A percentile compares a stretch with the other conserved stretches of the same genome.
Conservation (phyloP, 2,888 invertebrate genomes). For the Apamea sordens region DNA sequence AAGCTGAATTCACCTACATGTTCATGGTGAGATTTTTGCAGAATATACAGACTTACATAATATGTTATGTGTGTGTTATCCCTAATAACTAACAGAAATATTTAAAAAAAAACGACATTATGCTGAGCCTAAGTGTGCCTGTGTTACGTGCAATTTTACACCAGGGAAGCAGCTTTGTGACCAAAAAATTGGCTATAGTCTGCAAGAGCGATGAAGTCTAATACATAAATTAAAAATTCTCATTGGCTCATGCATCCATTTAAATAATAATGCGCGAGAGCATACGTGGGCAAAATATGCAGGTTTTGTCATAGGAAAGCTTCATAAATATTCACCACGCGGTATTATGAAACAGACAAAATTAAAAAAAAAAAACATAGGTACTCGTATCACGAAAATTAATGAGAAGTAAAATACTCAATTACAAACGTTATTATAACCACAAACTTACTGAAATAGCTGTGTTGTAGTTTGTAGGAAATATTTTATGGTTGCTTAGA, state of each 20-base stretch:
- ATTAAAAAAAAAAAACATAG: background rate
- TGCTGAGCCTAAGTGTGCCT: no score
- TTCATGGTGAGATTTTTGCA: no score
- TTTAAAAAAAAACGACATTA: background rate
- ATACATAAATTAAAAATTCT: conserved; percentile 56
- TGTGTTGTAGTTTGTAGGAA: background rate
- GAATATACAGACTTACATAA: no score
- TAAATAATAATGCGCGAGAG: conserved; percentile 47
- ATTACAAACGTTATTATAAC: background rate
- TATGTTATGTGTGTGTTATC: no score
- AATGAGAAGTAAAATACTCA: background rate
- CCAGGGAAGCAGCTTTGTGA: background rate
- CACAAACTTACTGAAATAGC: background rate
- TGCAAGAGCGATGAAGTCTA: conserved; percentile 5
- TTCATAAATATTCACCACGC: conserved; percentile 43
- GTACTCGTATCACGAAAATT: background rate
- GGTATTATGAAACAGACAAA: background rate
- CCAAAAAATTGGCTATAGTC: background rate
- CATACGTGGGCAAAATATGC: conserved; percentile 35
- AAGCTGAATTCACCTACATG: no score
- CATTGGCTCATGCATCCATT: conserved; percentile 55
- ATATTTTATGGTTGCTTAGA: background rate
- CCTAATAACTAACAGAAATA: background rate
- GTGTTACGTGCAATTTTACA: background rate
- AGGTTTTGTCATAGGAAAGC: conserved; percentile 37